Evolutionary conservation across 2,888 invertebrate species (phyloP), one percentile per base, ranked within the genome.

Genomic region (Odontomyia ornata): DNA sequence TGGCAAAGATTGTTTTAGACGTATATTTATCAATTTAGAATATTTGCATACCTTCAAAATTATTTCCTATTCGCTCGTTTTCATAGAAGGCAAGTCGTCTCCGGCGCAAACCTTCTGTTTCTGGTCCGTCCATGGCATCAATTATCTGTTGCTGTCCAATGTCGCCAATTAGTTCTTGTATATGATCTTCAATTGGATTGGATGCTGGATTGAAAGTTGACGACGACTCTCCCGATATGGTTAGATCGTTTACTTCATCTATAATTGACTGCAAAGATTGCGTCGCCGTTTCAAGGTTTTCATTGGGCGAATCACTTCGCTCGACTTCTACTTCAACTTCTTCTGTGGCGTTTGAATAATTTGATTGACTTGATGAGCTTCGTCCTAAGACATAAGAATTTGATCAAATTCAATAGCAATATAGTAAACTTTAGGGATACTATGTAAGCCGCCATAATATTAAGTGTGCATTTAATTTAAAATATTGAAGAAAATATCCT

Each of bases 341-440:
- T 18, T 87, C 87, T 79, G 85, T 86, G 46, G 86, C 82, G 7
- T 86, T 83, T 43, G 88, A 87, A 0, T 83, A 77, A 21, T 81
- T 81, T 76, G 84, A 78, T 69, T 73, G 76, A 43, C 25, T 71
- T 9, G 79, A 79, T n/a, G 77, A 69, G 27, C 76, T 78, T n/a
- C 77, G 78, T 60, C 56, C 79, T 80, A 73, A 36, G 36, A n/a
- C 2, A 65, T 65, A 62, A 9, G 52, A 52, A n/a, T 52, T 52
- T 18, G 52, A 9, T 9, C 4, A 9, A 4, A 52, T 52, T 52
- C 13, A 52, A 52, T 52, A 9, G 43, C 15, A 52, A 18, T 4
- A 52, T 52, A n/a, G 52, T 52, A 52, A 52, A 13, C 3, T n/a
- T 4, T 4, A 52, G 15, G 15, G 18, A 36, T n/a, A n/a, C n/a